phyloP scores from a whole-genome alignment of 2,797 vertebrate species.

The Catamblyrhynchus diadema region DNA sequence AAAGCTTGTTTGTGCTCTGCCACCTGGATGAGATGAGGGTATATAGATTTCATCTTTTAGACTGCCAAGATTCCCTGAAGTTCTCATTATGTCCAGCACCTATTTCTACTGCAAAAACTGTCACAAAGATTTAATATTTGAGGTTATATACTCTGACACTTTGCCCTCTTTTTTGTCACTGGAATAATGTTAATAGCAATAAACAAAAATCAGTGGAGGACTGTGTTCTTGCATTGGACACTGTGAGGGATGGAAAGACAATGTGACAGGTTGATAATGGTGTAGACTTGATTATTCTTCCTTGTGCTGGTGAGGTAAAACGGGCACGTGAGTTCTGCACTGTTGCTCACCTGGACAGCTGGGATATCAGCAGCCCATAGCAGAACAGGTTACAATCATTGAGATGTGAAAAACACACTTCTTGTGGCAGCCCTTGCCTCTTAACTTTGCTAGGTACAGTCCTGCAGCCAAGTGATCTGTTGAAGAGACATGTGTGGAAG shows the following conservation, averaged over 20 bases:
- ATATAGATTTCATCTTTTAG: neutral
- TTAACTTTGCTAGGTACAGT: neutral
- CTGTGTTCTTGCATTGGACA: neutral
- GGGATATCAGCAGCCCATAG: neutral
- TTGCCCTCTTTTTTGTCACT: fast-evolving
- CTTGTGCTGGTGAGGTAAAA: neutral
- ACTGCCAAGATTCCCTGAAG: neutral
- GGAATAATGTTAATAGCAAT: neutral
- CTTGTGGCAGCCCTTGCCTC: neutral
- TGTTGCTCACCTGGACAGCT: neutral
- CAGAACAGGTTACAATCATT: neutral
- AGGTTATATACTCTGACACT: neutral
- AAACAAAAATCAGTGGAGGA: neutral
- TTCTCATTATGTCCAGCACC: neutral
- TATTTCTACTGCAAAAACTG: neutral
- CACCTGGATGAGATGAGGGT: neutral
- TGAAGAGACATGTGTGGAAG: neutral
- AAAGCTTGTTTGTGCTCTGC: neutral
- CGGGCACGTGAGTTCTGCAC: neutral
- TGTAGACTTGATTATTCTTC: neutral
- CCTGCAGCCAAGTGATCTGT: neutral
- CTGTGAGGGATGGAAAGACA: neutral
- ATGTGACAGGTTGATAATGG: neutral
- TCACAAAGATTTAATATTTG: neutral
- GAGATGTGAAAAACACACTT: neutral